Evolutionary conservation across 2,113 vertebrate genomes (phyloP).

Genomic region (Pelvicachromis taeniatus): DNA sequence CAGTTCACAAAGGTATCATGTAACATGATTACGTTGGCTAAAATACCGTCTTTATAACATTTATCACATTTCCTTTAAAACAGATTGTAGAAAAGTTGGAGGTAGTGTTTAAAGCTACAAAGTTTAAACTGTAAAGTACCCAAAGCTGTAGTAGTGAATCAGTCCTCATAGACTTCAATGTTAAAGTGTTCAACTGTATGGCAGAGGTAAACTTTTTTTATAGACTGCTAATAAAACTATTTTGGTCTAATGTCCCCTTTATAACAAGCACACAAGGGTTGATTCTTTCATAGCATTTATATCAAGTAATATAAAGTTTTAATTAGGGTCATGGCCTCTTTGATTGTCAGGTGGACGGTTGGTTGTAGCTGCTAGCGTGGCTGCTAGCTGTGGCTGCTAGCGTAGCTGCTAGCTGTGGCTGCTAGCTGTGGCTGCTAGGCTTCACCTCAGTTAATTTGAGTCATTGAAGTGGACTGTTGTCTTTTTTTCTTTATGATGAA

Average conservation of each 20-base stretch:
- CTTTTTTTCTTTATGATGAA: accelerated
- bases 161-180: accelerated
- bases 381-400: not conserved
- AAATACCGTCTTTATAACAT: not conserved
- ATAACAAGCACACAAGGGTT: not conserved
- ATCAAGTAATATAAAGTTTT: not conserved
- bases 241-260: not conserved
- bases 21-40: not conserved
- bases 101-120: not conserved
- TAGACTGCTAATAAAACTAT: not conserved
- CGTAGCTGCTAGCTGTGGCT: not conserved
- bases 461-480: not conserved
- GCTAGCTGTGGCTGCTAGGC: not conserved
- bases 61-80: not conserved
- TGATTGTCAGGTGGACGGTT: not conserved
- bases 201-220: not conserved
- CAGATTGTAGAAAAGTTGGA: not conserved
- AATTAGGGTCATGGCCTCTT: not conserved
- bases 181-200: not conserved
- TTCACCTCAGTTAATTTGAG: not conserved
- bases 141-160: not conserved
- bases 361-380: not conserved
- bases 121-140: not conserved
- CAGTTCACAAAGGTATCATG: not conserved
- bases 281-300: not conserved